Conservation (phyloP, 2,797 vertebrate species). For the Ceyx erithaca region DNA sequence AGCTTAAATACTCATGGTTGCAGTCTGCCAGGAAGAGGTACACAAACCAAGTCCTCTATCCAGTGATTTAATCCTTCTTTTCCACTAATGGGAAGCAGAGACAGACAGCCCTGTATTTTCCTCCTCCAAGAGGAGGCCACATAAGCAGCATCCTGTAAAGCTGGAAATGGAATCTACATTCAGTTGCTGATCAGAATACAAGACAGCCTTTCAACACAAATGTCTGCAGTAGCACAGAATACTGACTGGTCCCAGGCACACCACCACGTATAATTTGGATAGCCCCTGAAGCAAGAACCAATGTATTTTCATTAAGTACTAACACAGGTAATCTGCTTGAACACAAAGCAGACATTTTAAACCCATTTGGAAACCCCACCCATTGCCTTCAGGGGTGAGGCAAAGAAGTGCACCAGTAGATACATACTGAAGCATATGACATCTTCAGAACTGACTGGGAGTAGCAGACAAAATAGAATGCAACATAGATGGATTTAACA, state of each 20-base stretch:
- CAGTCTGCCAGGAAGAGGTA: background rate
- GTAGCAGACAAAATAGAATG: background rate
- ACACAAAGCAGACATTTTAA: background rate
- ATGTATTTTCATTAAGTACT: background rate
- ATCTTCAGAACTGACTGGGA: background rate
- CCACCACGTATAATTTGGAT: background rate
- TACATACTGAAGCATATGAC: background rate
- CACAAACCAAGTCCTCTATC: background rate
- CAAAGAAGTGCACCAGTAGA: background rate
- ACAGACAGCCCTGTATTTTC: background rate
- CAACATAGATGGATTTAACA: background rate
- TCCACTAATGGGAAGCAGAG: background rate
- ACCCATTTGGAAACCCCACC: background rate
- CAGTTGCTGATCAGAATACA: background rate
- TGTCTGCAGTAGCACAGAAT: background rate
- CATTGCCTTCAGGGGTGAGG: background rate
- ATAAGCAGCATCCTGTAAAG: background rate
- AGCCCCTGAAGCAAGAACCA: background rate
- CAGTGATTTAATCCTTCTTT: background rate
- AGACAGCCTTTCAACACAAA: background rate
- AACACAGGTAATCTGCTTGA: background rate
- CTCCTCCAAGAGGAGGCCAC: background rate
- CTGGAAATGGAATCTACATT: background rate
- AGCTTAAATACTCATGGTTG: too few relatives aligned
- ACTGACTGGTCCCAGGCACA: background rate